Evolutionary conservation across 2,113 vertebrate species (phyloP), one percentile per base, ranked within the genome.

Genomic region (Typhlomys cinereus): DNA sequence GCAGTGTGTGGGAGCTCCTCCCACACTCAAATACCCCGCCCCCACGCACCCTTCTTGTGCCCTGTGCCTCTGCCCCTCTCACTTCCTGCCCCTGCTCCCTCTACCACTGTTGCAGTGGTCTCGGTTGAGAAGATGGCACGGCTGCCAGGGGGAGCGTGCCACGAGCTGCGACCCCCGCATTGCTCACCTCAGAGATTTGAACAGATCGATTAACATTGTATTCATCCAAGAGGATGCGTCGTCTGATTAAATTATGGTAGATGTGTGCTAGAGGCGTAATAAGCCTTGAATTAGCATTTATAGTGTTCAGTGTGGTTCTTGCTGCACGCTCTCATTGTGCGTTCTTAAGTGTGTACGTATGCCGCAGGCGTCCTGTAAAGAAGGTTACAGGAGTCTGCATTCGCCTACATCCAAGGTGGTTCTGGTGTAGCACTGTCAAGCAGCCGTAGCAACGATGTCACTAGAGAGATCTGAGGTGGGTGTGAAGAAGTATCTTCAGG

Each of bases 141-240:
- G 10, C 1, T 86, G 13, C n/a, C 50, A 76, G 70, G 83, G 21
- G 15, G 0, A 84, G 5, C 46, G 1, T n/a, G 34, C 41, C n/a
- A 82, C 80, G 31, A 57, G 73, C 21, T 71, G 62, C 75, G 11
- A n/a, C 67, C 29, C 85, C 9, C 50, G 25, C 23, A 50, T 71
- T 59, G 20, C 85, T 81, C 66, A 89, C n/a, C n/a, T n/a, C 52
- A 92, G 92, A 85, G 73, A 48, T 54, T 93, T 90, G 61, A 76
- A n/a, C 52, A 80, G 41, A 61, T 89, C 89, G 46, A n/a, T 82
- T 86, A 71, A 62, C 5, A n/a, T n/a, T n/a, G n/a, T n/a, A n/a
- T n/a, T n/a, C n/a, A n/a, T n/a, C n/a, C n/a, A n/a, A n/a, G n/a
- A n/a, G n/a, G n/a, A n/a, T n/a, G n/a, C n/a, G n/a, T n/a, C n/a